Percentiles rank a stretch among this genome's conserved stretches.
Conservation (phyloP, 2,113 vertebrate genomes). For the Leuciscus idus region DNA sequence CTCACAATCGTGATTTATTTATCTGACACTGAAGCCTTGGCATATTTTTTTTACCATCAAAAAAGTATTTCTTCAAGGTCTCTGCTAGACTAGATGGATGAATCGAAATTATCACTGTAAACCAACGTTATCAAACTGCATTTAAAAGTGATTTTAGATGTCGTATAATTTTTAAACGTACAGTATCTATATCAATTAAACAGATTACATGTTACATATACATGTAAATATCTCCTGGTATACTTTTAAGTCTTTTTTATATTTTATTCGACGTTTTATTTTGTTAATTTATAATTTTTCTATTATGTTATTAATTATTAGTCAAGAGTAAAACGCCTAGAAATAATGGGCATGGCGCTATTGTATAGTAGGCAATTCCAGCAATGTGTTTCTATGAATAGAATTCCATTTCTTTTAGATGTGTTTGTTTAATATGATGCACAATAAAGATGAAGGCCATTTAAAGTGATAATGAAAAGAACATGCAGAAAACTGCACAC, state of each 20-base stretch:
- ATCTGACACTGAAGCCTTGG: not conserved
- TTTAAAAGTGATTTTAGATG: not conserved
- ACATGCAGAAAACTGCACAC: not conserved
- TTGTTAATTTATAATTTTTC: not conserved
- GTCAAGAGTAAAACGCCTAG: not conserved
- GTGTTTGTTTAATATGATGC: not conserved
- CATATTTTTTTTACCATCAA: not conserved
- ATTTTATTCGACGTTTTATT: not conserved
- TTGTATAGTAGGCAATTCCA: not conserved
- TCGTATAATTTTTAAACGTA: not conserved
- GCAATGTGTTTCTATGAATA: not conserved
- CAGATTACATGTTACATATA: not conserved
- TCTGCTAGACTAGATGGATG: not conserved
- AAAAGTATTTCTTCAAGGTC: not conserved
- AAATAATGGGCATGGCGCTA: not conserved
- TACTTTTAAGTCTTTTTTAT: not conserved
- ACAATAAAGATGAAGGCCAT: constrained; percentile 23
- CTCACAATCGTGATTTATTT: not conserved
- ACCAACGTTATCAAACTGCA: not conserved
- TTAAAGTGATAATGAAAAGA: not conserved
- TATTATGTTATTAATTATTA: not conserved
- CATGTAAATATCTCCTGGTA: not conserved
- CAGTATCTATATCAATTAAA: not conserved
- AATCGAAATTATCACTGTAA: not conserved
- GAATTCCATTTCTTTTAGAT: not conserved